These are phyloP conservation scores for Netelia virgata DNA, from an alignment of 2,888 invertebrate genomes.

Conservation along the genomic window DNA sequence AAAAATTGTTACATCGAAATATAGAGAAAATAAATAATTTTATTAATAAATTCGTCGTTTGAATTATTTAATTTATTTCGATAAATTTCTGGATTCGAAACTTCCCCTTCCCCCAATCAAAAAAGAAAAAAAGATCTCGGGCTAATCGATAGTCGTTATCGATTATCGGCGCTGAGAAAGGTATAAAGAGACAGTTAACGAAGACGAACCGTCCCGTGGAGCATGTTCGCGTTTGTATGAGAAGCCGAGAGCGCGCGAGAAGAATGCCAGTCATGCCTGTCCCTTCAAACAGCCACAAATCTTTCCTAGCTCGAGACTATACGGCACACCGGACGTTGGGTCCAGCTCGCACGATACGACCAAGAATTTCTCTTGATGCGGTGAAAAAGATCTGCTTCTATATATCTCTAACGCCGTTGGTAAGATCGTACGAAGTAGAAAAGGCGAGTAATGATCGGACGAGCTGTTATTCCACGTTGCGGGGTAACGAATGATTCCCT, in stretches of 20 bases:
- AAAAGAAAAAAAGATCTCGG: slow-evolving; percentile 15
- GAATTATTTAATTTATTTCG: no score
- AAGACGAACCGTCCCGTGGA: slow-evolving; percentile 14
- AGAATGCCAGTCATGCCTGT: slow-evolving; percentile 55
- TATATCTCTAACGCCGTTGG: neutral
- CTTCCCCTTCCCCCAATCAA: neutral
- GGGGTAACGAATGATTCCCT: no score
- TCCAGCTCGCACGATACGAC: slow-evolving; percentile 21
- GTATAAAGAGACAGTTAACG: slow-evolving; percentile 40
- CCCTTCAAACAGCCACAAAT: slow-evolving; percentile 49
- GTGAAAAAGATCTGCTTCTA: neutral
- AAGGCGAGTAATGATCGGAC: no score
- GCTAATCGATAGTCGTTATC: slow-evolving; percentile 54
- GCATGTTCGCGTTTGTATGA: neutral
- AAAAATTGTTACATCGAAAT: no score
- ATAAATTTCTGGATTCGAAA: neutral
- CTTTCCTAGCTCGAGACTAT: slow-evolving; percentile 46
- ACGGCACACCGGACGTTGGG: slow-evolving; percentile 33
- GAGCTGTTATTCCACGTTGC: no score
- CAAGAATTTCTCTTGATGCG: slow-evolving; percentile 20
- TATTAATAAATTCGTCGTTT: no score
- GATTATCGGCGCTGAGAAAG: slow-evolving; percentile 44
- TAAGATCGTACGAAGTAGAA: neutral
- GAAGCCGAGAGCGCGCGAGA: neutral
- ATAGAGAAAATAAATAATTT: no score